phyloP scores from a whole-genome alignment of 2,888 invertebrate species.

The Drosophila maculinotata region DNA sequence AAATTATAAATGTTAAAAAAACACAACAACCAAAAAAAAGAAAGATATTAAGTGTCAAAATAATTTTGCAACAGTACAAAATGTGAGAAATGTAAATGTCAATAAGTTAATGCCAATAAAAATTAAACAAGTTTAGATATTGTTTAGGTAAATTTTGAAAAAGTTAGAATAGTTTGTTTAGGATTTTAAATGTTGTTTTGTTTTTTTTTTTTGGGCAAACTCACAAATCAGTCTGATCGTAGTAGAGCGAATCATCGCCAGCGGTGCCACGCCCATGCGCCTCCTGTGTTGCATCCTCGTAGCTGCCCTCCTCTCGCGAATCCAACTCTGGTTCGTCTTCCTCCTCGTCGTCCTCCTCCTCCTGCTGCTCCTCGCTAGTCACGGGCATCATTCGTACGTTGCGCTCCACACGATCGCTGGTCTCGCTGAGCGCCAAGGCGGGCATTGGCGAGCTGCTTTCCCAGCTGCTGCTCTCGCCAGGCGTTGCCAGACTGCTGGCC shows the following conservation, averaged over 20 bases:
- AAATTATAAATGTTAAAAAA: constrained; percentile 25
- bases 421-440: constrained; percentile 67
- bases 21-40: constrained; percentile 63
- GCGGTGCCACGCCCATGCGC: constrained; percentile 69
- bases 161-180: constrained; percentile 38
- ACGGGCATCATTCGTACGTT: constrained; percentile 73
- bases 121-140: constrained; percentile 33
- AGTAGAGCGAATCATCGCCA: constrained; percentile 81
- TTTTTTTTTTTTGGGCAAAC: constrained; percentile 60
- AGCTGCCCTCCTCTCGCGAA: constrained; percentile 66
- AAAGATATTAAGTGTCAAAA: constrained; percentile 25
- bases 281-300: constrained; percentile 74
- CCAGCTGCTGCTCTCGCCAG: constrained; percentile 40
- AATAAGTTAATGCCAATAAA: constrained; percentile 64
- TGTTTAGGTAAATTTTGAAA: constrained; percentile 42
- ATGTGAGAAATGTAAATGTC: constrained; percentile 53
- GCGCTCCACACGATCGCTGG: constrained; percentile 82
- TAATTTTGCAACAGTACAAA: constrained; percentile 67
- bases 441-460: constrained; percentile 73
- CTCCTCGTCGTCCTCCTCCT: constrained; percentile 33
- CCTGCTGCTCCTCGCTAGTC: constrained; percentile 59
- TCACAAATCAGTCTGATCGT: constrained; percentile 84
- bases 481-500: constrained; percentile 57
- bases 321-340: constrained; percentile 47
- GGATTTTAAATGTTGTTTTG: constrained; percentile 16